Percentiles rank a stretch among this genome's conserved stretches.
These are phyloP conservation scores for Flabesymbios commensalis DNA, from an alignment of 2,888 invertebrate species.

Conservation along the genomic window DNA sequence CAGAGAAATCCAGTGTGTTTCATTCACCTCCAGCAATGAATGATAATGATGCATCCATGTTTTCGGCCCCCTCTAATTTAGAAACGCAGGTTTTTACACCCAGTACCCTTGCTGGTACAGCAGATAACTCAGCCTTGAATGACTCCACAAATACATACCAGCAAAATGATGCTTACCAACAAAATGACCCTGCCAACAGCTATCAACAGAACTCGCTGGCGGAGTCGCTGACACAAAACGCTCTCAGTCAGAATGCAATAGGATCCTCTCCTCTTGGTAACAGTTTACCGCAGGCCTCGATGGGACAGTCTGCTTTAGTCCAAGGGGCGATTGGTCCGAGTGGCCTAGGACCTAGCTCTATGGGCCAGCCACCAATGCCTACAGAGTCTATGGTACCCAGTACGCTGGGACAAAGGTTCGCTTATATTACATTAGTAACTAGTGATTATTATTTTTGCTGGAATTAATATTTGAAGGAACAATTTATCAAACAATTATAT, in stretches of 20 bases:
- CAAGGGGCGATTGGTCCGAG: neutral
- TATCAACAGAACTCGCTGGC: neutral
- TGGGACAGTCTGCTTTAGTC: neutral
- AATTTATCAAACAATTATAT: too few relatives aligned
- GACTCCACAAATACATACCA: conserved; percentile 5
- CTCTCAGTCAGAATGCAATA: neutral
- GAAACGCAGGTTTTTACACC: conserved; percentile 29
- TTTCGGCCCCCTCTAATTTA: neutral
- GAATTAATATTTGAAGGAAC: too few relatives aligned
- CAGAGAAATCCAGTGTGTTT: neutral
- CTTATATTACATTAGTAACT: too few relatives aligned
- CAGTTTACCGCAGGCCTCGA: neutral
- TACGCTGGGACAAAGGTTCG: conserved; percentile 3
- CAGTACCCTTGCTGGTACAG: neutral
- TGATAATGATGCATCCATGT: conserved; percentile 4
- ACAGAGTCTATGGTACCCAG: neutral
- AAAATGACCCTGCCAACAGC: neutral
- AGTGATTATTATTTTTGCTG: too few relatives aligned
- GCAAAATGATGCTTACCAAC: neutral
- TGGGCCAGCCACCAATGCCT: neutral
- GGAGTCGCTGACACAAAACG: neutral
- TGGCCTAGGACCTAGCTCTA: neutral
- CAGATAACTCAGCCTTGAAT: neutral
- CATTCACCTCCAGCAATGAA: neutral
- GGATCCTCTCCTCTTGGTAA: too few relatives aligned